Conservation (phyloP, 2,113 vertebrate genomes). For the Larimichthys polyactis region DNA sequence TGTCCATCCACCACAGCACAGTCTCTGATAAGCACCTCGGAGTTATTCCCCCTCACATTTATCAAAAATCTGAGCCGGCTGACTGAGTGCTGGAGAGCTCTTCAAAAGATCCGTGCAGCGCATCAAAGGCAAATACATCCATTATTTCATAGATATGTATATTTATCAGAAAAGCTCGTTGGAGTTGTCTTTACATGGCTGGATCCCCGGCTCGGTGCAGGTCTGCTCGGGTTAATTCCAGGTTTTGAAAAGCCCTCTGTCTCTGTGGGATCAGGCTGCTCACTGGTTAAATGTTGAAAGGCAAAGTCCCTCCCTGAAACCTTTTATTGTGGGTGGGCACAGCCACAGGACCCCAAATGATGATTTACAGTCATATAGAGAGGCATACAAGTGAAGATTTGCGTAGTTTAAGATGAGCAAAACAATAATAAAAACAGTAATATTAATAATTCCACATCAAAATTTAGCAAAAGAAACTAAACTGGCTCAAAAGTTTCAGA, state of each 20-base stretch:
- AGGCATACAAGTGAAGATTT: neutral
- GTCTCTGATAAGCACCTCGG: constrained; percentile 1
- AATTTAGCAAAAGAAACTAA: too few relatives aligned
- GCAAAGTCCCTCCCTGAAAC: constrained; percentile 76
- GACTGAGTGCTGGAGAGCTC: constrained; percentile 3
- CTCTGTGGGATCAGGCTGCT: constrained; percentile 51
- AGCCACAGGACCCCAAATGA: constrained; percentile 34
- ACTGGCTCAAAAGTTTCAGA: neutral
- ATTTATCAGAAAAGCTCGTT: neutral
- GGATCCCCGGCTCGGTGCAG: neutral
- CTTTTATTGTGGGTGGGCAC: constrained; percentile 71
- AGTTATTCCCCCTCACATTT: constrained; percentile 10
- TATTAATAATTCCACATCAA: neutral
- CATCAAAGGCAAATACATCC: constrained; percentile 58
- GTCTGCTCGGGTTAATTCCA: constrained; percentile 47
- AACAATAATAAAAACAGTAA: too few relatives aligned
- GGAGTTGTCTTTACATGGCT: constrained; percentile 6
- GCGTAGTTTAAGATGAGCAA: neutral
- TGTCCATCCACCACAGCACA: constrained; percentile 66
- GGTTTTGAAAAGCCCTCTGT: constrained; percentile 72
- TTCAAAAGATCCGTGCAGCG: constrained; percentile 26
- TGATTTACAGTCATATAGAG: constrained; percentile 20
- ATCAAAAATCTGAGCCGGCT: constrained; percentile 52
- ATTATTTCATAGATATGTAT: constrained; percentile 37
- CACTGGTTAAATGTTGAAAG: constrained; percentile 70